Conservation (phyloP, 2,797 vertebrate genomes). For the Okamejei kenojei region DNA sequence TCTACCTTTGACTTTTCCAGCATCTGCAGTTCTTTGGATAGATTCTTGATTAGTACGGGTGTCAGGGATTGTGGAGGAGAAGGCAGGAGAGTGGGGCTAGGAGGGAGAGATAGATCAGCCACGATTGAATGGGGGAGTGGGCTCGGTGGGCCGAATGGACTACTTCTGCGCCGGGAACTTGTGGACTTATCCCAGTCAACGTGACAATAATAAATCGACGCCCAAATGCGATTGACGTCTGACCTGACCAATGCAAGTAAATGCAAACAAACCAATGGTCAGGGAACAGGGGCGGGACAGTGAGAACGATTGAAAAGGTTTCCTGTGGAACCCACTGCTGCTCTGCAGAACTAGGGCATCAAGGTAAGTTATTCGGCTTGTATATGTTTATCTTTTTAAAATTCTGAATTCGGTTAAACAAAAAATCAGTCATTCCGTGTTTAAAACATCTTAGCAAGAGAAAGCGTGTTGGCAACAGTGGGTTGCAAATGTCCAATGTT, state of each 20-base stretch:
- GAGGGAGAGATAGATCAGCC: no score
- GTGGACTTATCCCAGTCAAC: no score
- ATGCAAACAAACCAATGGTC: neutral
- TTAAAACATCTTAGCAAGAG: neutral
- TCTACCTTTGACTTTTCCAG: no score
- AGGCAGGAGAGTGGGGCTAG: no score
- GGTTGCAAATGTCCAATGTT: neutral
- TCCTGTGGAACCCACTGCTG: rapidly evolving
- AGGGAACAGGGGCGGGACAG: neutral
- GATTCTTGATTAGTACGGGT: no score
- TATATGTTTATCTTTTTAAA: neutral
- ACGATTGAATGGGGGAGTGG: no score
- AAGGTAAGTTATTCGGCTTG: neutral
- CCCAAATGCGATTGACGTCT: neutral
- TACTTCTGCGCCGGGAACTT: no score
- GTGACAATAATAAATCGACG: no score
- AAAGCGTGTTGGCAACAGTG: neutral
- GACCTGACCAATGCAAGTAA: neutral
- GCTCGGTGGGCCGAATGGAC: no score
- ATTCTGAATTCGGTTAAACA: neutral
- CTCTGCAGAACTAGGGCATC: rapidly evolving
- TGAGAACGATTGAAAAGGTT: neutral
- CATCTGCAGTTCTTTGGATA: no score
- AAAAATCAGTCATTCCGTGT: neutral
- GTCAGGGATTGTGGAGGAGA: no score